phyloP scores from a whole-genome alignment of 2,888 invertebrate genomes.

The Sphinx pinastri region DNA sequence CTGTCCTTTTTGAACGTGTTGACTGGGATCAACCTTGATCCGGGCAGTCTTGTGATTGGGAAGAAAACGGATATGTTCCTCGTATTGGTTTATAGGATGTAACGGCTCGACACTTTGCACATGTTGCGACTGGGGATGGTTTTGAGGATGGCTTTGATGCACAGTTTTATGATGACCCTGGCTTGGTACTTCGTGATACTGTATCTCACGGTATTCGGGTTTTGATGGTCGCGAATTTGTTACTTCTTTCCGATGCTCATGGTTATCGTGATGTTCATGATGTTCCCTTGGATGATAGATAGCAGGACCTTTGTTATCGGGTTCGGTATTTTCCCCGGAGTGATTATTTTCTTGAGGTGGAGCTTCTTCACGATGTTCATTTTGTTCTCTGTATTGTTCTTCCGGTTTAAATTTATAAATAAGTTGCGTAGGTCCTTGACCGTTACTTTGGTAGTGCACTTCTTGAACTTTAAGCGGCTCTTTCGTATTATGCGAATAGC shows the following conservation, averaged over 20 bases:
- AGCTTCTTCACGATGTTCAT: slow-evolving; percentile 35
- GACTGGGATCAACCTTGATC: slow-evolving; percentile 63
- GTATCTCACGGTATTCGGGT: slow-evolving; percentile 26
- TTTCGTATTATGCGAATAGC: slow-evolving; percentile 54
- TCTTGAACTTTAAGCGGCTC: slow-evolving; percentile 59
- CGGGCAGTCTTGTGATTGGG: slow-evolving; percentile 52
- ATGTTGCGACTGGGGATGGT: slow-evolving; percentile 42
- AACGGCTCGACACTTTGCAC: slow-evolving; percentile 45
- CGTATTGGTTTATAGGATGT: slow-evolving; percentile 60
- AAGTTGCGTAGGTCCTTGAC: slow-evolving; percentile 59
- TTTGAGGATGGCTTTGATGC: slow-evolving; percentile 27
- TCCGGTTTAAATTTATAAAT: slow-evolving; percentile 59
- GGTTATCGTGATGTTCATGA: slow-evolving; percentile 26
- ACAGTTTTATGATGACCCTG: slow-evolving; percentile 31
- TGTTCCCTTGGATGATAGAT: slow-evolving; percentile 29
- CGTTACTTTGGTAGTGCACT: slow-evolving; percentile 54
- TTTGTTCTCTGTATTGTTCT: slow-evolving; percentile 43
- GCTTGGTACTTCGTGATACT: slow-evolving; percentile 25
- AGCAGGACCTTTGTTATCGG: slow-evolving; percentile 40
- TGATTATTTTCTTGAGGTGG: slow-evolving; percentile 41
- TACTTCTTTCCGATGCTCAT: slow-evolving; percentile 21
- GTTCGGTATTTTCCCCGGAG: slow-evolving; percentile 37
- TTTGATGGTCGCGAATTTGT: slow-evolving; percentile 27
- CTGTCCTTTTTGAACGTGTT: slow-evolving; percentile 50
- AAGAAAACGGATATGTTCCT: slow-evolving; percentile 60